Percentiles rank a stretch among this genome's conserved stretches.
phyloP scores from a whole-genome alignment of 2,113 vertebrate species.

The Actinemys pallida region DNA sequence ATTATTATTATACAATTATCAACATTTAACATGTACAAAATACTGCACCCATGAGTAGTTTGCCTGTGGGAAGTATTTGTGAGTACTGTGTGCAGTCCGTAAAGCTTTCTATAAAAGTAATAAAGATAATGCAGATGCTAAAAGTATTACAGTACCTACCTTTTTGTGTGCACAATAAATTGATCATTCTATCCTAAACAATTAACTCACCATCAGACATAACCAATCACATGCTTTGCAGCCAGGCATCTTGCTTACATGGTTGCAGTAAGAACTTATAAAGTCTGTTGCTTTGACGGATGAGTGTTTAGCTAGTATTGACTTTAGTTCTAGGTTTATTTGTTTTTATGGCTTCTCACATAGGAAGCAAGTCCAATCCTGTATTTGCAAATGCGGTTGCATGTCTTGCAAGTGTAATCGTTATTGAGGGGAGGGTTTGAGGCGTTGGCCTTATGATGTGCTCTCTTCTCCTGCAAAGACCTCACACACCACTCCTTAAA shows the following conservation, averaged over 20 bases:
- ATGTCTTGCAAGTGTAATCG: background rate
- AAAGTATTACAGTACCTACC: background rate
- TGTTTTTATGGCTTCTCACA: background rate
- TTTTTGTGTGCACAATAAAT: background rate
- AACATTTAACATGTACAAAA: background rate
- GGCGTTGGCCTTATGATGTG: background rate
- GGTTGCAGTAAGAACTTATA: background rate
- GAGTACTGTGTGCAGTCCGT: background rate
- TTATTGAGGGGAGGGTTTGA: background rate
- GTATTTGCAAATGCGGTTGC: background rate
- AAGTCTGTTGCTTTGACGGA: background rate
- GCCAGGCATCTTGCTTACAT: background rate
- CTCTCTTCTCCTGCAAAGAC: background rate
- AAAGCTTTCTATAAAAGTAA: background rate
- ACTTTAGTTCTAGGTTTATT: background rate
- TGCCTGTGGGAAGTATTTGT: background rate
- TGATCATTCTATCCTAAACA: background rate
- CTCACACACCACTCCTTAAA: background rate
- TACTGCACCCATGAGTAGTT: background rate
- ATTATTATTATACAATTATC: background rate
- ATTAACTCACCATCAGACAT: background rate
- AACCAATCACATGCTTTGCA: background rate
- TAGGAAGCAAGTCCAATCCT: background rate
- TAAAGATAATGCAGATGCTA: background rate
- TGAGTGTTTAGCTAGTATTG: background rate